These are phyloP conservation scores for Parazoanthus swiftii DNA, from an alignment of 92 coral and sea anemone genomes.

Conservation along the genomic window DNA sequence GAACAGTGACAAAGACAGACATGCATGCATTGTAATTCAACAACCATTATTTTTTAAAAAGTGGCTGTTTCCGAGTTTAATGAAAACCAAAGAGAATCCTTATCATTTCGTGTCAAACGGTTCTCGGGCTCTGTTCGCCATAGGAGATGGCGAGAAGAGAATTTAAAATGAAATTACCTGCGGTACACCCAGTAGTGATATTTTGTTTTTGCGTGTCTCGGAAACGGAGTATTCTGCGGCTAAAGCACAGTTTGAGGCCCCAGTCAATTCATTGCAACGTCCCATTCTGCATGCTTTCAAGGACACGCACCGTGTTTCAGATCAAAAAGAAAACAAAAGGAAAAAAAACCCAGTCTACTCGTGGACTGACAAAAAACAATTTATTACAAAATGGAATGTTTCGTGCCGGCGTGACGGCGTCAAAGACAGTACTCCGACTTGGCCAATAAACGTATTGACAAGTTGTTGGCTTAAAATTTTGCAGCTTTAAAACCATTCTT, in stretches of 20 bases:
- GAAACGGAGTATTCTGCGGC: not conserved
- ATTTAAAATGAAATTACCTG: constrained; percentile 16
- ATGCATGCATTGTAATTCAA: not conserved
- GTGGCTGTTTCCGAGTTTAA: constrained; percentile 4
- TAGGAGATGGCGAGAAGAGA: constrained; percentile 11
- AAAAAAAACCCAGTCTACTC: too few relatives aligned
- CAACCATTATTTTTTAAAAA: not conserved
- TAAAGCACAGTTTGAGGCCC: constrained; percentile 22
- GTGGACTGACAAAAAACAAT: too few relatives aligned
- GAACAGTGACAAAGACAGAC: not conserved
- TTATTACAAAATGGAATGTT: too few relatives aligned
- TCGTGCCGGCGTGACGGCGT: not conserved
- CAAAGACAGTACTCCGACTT: not conserved
- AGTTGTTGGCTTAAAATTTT: not conserved
- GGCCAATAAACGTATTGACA: not conserved
- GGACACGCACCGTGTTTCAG: constrained; percentile 1
- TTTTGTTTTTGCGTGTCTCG: constrained; percentile 17
- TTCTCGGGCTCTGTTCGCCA: not conserved
- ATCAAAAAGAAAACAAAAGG: not conserved
- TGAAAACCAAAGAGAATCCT: not conserved
- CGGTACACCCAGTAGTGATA: not conserved
- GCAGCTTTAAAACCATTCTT: not conserved
- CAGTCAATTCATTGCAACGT: not conserved
- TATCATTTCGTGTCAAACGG: constrained; percentile 2
- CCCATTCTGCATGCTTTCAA: constrained; percentile 3